Evolutionary conservation across 2,888 invertebrate species (phyloP).

Genomic region (Osmoderma eremita): DNA sequence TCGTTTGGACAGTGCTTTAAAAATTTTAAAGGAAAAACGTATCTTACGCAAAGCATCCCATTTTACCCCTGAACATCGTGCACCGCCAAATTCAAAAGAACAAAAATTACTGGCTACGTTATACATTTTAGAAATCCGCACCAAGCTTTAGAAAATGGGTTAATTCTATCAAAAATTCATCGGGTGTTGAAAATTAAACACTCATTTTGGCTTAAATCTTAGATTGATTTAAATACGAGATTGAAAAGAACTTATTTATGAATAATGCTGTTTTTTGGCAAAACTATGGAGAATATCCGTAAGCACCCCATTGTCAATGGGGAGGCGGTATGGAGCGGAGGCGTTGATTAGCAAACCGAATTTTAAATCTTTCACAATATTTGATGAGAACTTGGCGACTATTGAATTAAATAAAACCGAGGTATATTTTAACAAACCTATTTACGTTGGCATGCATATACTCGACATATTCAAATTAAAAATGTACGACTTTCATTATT

Average conservation of each 20-base stretch:
- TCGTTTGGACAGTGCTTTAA: too few relatives aligned
- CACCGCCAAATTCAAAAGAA: conserved; percentile 39
- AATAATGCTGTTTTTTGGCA: conserved; percentile 56
- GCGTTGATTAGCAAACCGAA: conserved; percentile 37
- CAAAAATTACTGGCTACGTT: conserved; percentile 50
- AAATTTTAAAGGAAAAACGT: too few relatives aligned
- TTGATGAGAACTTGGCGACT: too few relatives aligned
- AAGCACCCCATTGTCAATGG: conserved; percentile 57
- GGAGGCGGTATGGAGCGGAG: too few relatives aligned
- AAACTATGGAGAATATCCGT: conserved; percentile 61
- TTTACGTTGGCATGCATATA: too few relatives aligned
- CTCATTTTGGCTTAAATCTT: conserved; percentile 55
- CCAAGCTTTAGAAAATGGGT: conserved; percentile 52
- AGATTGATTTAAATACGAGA: conserved; percentile 49
- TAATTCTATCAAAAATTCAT: conserved; percentile 53
- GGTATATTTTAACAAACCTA: too few relatives aligned
- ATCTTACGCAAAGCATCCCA: too few relatives aligned
- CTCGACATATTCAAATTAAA: too few relatives aligned
- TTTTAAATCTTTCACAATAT: too few relatives aligned
- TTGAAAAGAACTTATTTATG: conserved; percentile 52
- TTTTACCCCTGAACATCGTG: conserved; percentile 49
- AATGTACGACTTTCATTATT: too few relatives aligned
- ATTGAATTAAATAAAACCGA: too few relatives aligned
- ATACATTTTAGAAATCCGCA: conserved; percentile 50
- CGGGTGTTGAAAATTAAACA: conserved; percentile 55